These are phyloP conservation scores for Teleogryllus occipitalis DNA, from an alignment of 1,140 invertebrate genomes.

Conservation along the genomic window DNA sequence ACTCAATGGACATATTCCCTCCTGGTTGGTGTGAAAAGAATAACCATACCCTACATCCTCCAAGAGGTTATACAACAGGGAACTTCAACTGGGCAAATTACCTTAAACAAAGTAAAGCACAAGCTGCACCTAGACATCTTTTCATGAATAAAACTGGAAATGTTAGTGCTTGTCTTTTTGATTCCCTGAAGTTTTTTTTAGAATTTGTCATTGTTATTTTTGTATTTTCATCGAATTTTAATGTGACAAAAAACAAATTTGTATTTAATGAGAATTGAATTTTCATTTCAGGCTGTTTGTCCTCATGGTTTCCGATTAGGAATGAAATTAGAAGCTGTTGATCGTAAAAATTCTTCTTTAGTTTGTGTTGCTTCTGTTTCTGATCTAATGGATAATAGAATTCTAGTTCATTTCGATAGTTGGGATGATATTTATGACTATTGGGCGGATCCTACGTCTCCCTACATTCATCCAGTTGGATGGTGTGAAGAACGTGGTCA, in stretches of 20 bases:
- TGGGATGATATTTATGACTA: conserved; percentile 93
- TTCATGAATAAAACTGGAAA: conserved; percentile 55
- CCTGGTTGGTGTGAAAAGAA: conserved; percentile 88
- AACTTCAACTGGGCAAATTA: conserved; percentile 81
- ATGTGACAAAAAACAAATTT: neutral
- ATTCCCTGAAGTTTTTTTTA: neutral
- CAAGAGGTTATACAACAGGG: conserved; percentile 51
- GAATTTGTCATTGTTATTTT: neutral
- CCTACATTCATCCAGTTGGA: conserved; percentile 87
- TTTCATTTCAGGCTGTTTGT: conserved; percentile 48
- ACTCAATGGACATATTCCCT: conserved; percentile 85
- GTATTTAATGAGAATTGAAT: neutral
- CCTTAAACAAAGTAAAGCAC: conserved; percentile 63
- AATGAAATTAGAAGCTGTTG: conserved; percentile 93
- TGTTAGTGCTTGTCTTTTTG: conserved; percentile 37
- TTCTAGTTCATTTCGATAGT: conserved; percentile 90
- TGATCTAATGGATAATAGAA: conserved; percentile 72
- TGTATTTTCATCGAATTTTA: neutral
- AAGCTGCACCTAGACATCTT: conserved; percentile 67
- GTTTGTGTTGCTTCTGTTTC: conserved; percentile 84
- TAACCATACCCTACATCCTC: conserved; percentile 61
- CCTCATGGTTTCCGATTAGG: conserved; percentile 72
- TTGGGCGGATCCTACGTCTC: conserved; percentile 82
- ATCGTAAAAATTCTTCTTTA: conserved; percentile 75
- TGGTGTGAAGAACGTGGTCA: conserved; percentile 81